Evolutionary conservation across 1,140 invertebrate species (phyloP).

Genomic region (Drepana arcuata): DNA sequence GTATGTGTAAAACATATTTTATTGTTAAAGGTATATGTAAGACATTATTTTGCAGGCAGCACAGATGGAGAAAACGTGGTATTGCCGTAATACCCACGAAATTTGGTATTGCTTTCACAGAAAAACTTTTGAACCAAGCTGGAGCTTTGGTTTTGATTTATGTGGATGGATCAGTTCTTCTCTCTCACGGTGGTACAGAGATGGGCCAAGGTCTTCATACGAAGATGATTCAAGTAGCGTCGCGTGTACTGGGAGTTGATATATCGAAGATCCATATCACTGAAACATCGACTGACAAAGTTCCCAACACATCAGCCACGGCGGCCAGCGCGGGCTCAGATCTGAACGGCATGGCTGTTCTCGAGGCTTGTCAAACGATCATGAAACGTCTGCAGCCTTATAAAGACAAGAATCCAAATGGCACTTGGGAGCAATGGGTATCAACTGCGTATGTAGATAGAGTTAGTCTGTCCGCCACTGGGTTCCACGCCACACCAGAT

Average conservation of each 20-base stretch:
- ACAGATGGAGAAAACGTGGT: slow-evolving; percentile 91
- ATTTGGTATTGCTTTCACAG: slow-evolving; percentile 91
- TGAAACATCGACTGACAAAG: slow-evolving; percentile 94
- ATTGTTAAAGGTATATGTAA: slow-evolving; percentile 12
- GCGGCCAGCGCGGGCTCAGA: slow-evolving; percentile 94
- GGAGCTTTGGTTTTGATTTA: slow-evolving; percentile 93
- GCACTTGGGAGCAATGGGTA: slow-evolving; percentile 91
- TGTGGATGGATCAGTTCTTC: slow-evolving; percentile 90
- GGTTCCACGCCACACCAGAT: slow-evolving; percentile 88
- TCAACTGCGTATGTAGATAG: slow-evolving; percentile 84
- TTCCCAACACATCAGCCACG: slow-evolving; percentile 94
- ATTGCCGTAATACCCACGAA: slow-evolving; percentile 90
- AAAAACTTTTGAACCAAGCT: slow-evolving; percentile 87
- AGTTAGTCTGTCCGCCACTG: slow-evolving; percentile 87
- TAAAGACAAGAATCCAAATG: slow-evolving; percentile 83
- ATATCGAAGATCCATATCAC: slow-evolving; percentile 86
- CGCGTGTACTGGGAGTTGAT: slow-evolving; percentile 81
- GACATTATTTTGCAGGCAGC: slow-evolving; percentile 72
- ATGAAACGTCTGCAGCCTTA: slow-evolving; percentile 84
- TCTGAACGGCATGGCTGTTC: slow-evolving; percentile 95
- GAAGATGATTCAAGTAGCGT: slow-evolving; percentile 94
- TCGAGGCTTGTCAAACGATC: slow-evolving; percentile 87
- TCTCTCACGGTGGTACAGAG: slow-evolving; percentile 94
- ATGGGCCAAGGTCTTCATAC: slow-evolving; percentile 98
- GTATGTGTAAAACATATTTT: slow-evolving; percentile 7